Evolutionary conservation across 2,888 invertebrate species (phyloP).

Genomic region (Andrena bicolor): DNA sequence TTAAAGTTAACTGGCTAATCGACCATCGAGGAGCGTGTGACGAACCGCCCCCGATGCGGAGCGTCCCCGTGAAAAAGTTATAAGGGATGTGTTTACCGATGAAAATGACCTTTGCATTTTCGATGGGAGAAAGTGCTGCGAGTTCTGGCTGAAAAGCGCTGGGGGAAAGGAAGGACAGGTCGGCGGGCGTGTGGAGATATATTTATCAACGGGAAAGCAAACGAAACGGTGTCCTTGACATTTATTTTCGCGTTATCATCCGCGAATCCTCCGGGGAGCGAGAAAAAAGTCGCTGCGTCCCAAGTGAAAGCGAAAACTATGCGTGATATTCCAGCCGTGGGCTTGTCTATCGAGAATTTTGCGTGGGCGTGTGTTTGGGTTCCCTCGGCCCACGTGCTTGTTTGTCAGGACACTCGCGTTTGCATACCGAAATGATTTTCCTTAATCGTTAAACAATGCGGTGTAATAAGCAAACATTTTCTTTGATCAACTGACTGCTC

Average conservation of each 20-base stretch:
- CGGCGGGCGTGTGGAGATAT: background rate
- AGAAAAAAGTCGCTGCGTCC: conserved; percentile 32
- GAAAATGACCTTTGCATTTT: conserved; percentile 44
- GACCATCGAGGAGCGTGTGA: conserved; percentile 17
- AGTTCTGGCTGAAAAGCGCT: background rate
- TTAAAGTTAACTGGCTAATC: conserved; percentile 30
- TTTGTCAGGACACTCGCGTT: conserved; percentile 13
- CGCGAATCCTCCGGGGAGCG: background rate
- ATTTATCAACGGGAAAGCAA: conserved; percentile 15
- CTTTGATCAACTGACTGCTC: no score
- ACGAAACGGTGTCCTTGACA: background rate
- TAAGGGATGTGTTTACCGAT: conserved; percentile 25
- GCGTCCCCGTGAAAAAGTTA: conserved; percentile 10
- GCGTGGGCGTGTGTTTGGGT: conserved; percentile 81
- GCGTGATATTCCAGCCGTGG: conserved; percentile 72
- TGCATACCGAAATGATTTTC: background rate
- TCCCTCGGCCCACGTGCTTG: conserved; percentile 75
- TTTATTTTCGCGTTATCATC: background rate
- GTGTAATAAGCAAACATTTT: background rate
- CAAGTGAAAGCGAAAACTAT: conserved; percentile 54
- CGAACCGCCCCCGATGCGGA: background rate
- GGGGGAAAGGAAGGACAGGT: background rate
- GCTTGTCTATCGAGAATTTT: conserved; percentile 71
- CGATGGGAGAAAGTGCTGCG: background rate
- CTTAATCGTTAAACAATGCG: background rate